These are phyloP conservation scores for Trachelipus rathkii DNA, from an alignment of 1,140 invertebrate species.

Conservation along the genomic window DNA sequence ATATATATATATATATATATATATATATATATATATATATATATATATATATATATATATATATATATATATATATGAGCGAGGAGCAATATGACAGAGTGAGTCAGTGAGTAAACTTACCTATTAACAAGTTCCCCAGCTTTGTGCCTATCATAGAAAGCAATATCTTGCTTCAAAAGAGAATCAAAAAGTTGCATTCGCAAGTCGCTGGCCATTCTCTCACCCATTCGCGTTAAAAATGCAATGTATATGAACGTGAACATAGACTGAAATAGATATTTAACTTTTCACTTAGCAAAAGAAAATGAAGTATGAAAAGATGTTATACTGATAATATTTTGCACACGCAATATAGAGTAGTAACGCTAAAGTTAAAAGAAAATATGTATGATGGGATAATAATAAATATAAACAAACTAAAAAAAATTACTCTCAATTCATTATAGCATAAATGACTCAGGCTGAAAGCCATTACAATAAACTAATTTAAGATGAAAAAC, in stretches of 20 bases:
- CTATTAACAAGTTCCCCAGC: conserved; percentile 84
- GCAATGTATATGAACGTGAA: conserved; percentile 31
- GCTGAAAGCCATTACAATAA: too few species aligned
- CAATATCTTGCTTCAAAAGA: conserved; percentile 25
- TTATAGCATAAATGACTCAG: too few species aligned
- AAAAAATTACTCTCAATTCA: too few species aligned
- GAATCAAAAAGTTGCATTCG: conserved; percentile 22
- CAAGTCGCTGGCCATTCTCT: conserved; percentile 23
- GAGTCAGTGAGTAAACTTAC: conserved; percentile 14
- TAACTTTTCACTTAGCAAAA: too few species aligned
- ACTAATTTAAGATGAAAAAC: too few species aligned
- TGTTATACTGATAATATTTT: too few species aligned
- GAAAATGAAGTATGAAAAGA: too few species aligned
- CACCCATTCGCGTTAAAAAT: conserved; percentile 26
- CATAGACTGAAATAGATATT: conserved; percentile 1
- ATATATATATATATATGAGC: not conserved
- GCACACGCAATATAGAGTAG: too few species aligned
- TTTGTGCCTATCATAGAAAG: conserved; percentile 29
- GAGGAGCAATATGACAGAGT: not conserved
- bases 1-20: not conserved
- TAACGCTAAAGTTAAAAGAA: too few species aligned
- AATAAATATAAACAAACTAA: too few species aligned
- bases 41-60: not conserved
- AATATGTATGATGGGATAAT: too few species aligned
- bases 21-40: not conserved